Evolutionary conservation across 2,888 invertebrate species (phyloP).

Genomic region (Lasioglossum figueresi): DNA sequence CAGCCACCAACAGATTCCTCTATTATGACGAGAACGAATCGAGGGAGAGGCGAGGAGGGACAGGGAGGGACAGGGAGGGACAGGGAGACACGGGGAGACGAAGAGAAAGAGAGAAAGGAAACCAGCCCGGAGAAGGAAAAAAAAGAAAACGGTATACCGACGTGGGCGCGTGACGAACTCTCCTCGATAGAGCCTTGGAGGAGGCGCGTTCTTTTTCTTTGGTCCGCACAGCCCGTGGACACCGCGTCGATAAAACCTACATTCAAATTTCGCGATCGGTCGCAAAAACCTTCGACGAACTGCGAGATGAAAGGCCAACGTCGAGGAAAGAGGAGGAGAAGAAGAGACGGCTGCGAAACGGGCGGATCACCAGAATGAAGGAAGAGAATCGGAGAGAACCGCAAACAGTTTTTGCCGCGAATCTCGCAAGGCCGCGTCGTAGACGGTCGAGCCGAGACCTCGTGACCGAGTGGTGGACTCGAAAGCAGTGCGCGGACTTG

Average conservation of each 20-base stretch:
- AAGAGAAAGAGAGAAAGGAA: constrained; percentile 6
- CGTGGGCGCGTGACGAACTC: constrained; percentile 63
- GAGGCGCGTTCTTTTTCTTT: background rate
- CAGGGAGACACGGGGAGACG: constrained; percentile 28
- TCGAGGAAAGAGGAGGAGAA: background rate
- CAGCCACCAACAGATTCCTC: constrained; percentile 65
- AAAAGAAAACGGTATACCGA: constrained; percentile 49
- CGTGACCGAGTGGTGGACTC: constrained; percentile 66
- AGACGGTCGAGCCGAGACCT: constrained; percentile 68
- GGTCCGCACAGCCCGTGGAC: background rate
- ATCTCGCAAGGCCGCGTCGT: constrained; percentile 72
- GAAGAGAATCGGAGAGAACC: constrained; percentile 50
- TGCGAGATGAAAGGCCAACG: background rate
- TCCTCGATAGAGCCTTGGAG: constrained; percentile 53
- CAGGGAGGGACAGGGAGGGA: constrained; percentile 24
- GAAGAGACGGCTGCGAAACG: background rate
- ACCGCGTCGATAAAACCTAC: constrained; percentile 5
- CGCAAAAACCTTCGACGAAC: background rate
- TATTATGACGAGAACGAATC: constrained; percentile 64
- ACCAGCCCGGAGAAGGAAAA: constrained; percentile 13
- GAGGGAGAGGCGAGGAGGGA: constrained; percentile 29
- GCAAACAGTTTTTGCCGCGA: constrained; percentile 71
- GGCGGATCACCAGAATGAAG: constrained; percentile 3
- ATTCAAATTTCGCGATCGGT: constrained; percentile 2
- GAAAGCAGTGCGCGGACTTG: constrained; percentile 48